Conservation (phyloP, 2,797 vertebrate genomes). For the Gambusia yucatana region DNA sequence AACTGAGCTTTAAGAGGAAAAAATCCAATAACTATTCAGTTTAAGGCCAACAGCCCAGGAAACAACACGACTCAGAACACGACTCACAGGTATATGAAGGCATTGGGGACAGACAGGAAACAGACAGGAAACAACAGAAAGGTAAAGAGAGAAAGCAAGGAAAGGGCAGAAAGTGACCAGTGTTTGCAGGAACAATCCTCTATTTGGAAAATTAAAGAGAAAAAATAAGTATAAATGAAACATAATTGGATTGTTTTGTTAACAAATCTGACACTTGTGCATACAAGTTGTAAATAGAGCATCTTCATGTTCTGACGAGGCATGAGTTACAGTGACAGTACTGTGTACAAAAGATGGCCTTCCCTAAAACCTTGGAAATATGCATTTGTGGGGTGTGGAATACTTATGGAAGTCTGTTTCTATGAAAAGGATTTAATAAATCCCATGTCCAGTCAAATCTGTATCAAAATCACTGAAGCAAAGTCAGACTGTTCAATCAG, state of each 20-base stretch:
- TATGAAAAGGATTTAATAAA: conserved; percentile 6
- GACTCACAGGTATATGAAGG: conserved; percentile 17
- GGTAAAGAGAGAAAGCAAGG: not conserved
- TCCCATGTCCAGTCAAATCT: too few relatives aligned
- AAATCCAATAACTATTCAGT: conserved; percentile 26
- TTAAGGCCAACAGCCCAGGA: conserved; percentile 10
- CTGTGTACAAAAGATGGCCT: conserved; percentile 46
- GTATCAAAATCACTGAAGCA: not conserved
- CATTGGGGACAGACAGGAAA: conserved; percentile 15
- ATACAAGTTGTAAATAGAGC: conserved; percentile 37
- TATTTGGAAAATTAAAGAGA: not conserved
- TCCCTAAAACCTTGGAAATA: conserved; percentile 51
- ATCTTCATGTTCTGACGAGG: conserved; percentile 25
- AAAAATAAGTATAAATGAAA: conserved; percentile 57
- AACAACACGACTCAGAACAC: conserved; percentile 7
- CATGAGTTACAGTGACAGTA: conserved; percentile 40
- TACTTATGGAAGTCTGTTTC: conserved; percentile 23
- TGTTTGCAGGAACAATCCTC: not conserved
- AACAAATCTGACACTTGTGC: conserved; percentile 47
- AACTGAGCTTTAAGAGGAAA: conserved; percentile 21
- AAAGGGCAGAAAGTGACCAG: not conserved
- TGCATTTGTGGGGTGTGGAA: conserved; percentile 37
- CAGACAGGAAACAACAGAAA: not conserved
- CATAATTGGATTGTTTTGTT: conserved; percentile 45
- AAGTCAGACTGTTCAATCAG: not conserved